Conservation (phyloP, 2,113 vertebrate genomes). For the Nothobranchius furzeri region DNA sequence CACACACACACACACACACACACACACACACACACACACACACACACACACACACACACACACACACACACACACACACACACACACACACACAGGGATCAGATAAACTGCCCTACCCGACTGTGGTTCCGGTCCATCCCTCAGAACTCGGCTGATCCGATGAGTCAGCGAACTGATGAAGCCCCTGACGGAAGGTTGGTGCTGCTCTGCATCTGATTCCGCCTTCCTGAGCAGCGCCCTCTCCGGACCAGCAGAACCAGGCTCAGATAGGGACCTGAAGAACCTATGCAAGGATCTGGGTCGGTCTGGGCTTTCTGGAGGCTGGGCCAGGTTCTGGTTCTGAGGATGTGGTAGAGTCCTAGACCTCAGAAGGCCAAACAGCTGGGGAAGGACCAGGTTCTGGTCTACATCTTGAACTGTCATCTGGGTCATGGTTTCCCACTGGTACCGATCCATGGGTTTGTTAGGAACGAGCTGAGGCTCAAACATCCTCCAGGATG, state of each 20-base stretch:
- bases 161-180: constrained; percentile 59
- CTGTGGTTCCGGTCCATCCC: constrained; percentile 12
- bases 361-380: constrained; percentile 34
- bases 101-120: constrained; percentile 4
- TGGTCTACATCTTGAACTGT: constrained; percentile 6
- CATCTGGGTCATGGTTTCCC: constrained; percentile 31
- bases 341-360: not conserved
- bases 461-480: constrained; percentile 23
- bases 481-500: constrained; percentile 31
- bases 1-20: no score
- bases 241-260: not conserved
- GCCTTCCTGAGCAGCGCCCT: constrained; percentile 18
- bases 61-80: no score
- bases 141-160: constrained; percentile 49
- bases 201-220: constrained; percentile 7
- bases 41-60: no score
- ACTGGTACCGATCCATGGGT: constrained; percentile 48
- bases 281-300: constrained; percentile 20
- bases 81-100: not conserved
- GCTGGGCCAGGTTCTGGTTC: not conserved
- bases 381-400: not conserved
- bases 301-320: not conserved
- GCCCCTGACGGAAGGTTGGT: constrained; percentile 7
- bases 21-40: no score
- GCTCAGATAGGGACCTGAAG: constrained; percentile 66